Conservation (phyloP, 2,888 invertebrate genomes). For the Scaptomyza flava region DNA sequence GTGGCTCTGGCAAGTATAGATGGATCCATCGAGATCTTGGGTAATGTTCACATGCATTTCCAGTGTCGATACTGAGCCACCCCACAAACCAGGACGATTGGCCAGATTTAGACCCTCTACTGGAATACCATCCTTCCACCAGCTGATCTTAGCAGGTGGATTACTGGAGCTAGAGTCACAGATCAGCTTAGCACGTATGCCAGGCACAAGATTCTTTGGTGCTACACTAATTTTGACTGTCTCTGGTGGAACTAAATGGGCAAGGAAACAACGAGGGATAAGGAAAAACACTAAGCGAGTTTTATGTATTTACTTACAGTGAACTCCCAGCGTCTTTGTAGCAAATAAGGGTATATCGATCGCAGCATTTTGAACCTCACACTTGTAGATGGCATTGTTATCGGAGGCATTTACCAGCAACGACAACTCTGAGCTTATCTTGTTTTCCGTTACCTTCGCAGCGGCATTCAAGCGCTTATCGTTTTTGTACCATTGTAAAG, state of each 20-base stretch:
- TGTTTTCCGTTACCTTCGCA: constrained; percentile 73
- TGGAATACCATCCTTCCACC: constrained; percentile 83
- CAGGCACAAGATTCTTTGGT: constrained; percentile 81
- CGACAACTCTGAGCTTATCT: constrained; percentile 79
- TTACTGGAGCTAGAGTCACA: constrained; percentile 83
- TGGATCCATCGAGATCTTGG: constrained; percentile 82
- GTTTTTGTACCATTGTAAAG: constrained; percentile 81
- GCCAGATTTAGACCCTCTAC: constrained; percentile 82
- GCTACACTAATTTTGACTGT: constrained; percentile 82
- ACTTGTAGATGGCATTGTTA: constrained; percentile 82
- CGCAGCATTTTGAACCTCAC: constrained; percentile 81
- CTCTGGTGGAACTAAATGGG: constrained; percentile 77
- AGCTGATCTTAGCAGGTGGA: constrained; percentile 82
- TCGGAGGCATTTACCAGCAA: constrained; percentile 81
- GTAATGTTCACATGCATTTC: constrained; percentile 82
- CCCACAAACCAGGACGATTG: constrained; percentile 82
- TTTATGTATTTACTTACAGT: constrained; percentile 72
- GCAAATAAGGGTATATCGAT: constrained; percentile 82
- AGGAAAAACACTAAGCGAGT: not conserved
- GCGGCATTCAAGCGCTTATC: constrained; percentile 81
- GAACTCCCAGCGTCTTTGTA: constrained; percentile 80
- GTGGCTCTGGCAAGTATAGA: constrained; percentile 83
- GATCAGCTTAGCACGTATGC: constrained; percentile 80
- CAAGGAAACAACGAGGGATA: not conserved
- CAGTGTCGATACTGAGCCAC: constrained; percentile 81